phyloP scores from a whole-genome alignment of 2,888 invertebrate genomes.

The Pristionchus entomophagus region DNA sequence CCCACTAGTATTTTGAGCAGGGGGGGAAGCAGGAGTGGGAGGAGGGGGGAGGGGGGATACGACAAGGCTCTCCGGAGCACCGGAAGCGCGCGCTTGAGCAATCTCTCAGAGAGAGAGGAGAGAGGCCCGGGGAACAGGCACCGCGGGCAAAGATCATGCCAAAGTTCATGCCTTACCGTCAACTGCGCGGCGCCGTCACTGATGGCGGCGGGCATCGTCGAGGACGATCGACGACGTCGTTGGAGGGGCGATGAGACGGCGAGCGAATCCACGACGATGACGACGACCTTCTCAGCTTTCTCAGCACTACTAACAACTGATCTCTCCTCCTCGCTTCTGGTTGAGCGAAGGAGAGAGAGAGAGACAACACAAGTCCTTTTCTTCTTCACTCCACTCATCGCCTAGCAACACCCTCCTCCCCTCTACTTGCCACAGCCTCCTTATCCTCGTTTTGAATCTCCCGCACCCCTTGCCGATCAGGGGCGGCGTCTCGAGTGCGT shows the following conservation, averaged over 20 bases:
- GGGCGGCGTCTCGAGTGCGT: background rate
- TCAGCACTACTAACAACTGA: background rate
- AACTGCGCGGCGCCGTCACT: background rate
- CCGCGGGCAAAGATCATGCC: background rate
- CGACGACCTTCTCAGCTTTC: background rate
- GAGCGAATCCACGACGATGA: background rate
- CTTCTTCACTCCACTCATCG: background rate
- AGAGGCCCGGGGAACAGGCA: background rate
- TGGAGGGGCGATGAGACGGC: background rate
- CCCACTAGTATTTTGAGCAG: background rate
- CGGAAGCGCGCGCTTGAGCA: conserved; percentile 22
- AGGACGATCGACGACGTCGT: background rate
- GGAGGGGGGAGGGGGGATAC: background rate
- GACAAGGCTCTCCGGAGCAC: background rate
- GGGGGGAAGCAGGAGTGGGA: background rate
- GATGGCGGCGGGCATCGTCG: background rate
- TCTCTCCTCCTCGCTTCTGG: background rate
- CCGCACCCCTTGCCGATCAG: background rate
- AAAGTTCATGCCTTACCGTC: background rate
- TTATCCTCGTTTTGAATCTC: background rate
- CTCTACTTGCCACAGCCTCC: background rate
- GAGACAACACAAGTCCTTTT: conserved; percentile 12
- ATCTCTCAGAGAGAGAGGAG: background rate
- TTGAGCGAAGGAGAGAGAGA: background rate
- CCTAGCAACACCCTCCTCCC: conserved; percentile 12